A percentile compares a stretch with the other conserved stretches of the same genome.
These are phyloP conservation scores for Callinectes sapidus DNA, from an alignment of 2,888 invertebrate genomes.

Conservation along the genomic window DNA sequence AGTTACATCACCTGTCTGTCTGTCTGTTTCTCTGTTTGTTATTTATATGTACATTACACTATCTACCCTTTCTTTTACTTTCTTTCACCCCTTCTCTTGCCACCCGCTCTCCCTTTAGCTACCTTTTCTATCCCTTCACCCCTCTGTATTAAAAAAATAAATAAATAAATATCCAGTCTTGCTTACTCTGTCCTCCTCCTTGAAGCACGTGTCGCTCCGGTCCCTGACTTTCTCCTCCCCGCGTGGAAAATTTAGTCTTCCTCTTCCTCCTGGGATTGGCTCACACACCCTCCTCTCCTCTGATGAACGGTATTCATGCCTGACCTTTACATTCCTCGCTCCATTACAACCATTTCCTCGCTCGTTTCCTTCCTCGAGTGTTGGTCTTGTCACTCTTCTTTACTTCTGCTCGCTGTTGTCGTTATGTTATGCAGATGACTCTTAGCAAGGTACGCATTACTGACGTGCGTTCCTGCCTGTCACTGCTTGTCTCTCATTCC, in stretches of 20 bases:
- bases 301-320: slow-evolving; percentile 10
- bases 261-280: background rate
- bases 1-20: background rate
- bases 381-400: background rate
- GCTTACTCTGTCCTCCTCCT: background rate
- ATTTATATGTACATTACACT: background rate
- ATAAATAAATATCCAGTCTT: too few relatives aligned
- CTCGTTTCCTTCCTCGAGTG: background rate
- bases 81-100: too few relatives aligned
- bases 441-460: background rate
- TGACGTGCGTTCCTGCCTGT: background rate
- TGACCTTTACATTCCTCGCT: slow-evolving; percentile 26
- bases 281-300: background rate
- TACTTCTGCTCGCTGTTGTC: background rate
- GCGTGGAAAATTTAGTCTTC: slow-evolving; percentile 6
- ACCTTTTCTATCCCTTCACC: too few relatives aligned
- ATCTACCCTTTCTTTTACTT: too few relatives aligned
- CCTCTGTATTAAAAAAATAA: too few relatives aligned
- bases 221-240: background rate
- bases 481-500: background rate
- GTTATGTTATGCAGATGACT: background rate
- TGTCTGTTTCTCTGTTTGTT: background rate
- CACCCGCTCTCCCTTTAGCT: too few relatives aligned
- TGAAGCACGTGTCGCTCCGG: background rate
- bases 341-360: background rate